These are phyloP conservation scores for Diceros bicornis DNA, from an alignment of 2,797 vertebrate species.

Conservation along the genomic window DNA sequence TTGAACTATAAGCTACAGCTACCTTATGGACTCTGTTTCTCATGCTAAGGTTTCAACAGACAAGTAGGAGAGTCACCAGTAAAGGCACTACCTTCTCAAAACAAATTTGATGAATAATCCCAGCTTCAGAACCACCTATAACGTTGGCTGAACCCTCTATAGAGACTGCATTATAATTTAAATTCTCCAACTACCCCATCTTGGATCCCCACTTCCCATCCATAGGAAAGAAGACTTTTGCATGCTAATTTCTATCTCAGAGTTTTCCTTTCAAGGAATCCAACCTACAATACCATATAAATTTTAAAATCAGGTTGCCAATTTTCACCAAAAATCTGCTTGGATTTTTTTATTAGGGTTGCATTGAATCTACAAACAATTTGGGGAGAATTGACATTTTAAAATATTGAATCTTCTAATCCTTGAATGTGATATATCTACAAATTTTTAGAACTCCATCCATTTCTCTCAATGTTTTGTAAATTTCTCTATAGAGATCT, in stretches of 20 bases:
- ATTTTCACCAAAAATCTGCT: background rate
- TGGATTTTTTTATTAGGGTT: background rate
- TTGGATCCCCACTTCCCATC: background rate
- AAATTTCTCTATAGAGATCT: too few relatives aligned
- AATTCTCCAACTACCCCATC: background rate
- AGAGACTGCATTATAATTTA: background rate
- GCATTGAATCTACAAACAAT: background rate
- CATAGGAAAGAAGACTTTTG: background rate
- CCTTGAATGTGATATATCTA: background rate
- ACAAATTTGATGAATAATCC: background rate
- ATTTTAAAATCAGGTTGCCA: background rate
- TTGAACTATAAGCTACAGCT: background rate
- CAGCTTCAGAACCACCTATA: background rate
- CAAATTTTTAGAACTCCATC: background rate
- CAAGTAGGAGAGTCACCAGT: background rate
- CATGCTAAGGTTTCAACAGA: background rate
- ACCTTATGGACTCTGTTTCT: background rate
- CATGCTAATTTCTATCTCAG: background rate
- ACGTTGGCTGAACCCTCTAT: background rate
- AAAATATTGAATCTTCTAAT: background rate
- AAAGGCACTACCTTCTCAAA: background rate
- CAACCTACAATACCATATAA: background rate
- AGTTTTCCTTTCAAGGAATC: background rate
- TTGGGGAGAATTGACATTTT: background rate
- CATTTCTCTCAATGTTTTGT: background rate